Evolutionary conservation across 2,888 invertebrate species (phyloP).

Genomic region (Heliconius ismenius): DNA sequence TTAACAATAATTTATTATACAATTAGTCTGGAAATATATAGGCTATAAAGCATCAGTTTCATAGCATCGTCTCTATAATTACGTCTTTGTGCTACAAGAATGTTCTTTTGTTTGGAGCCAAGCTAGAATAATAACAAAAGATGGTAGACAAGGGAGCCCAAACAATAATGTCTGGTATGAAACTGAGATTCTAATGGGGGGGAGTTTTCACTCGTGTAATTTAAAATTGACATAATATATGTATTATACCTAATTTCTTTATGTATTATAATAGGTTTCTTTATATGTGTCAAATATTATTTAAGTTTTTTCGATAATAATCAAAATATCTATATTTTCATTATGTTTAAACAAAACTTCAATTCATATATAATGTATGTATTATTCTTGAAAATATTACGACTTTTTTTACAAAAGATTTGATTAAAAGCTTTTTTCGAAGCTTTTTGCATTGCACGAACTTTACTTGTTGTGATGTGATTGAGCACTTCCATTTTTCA

Average conservation of each 20-base stretch:
- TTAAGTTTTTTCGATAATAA: background rate
- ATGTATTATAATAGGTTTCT: background rate
- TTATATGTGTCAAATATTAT: background rate
- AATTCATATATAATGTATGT: background rate
- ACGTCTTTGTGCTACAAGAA: slow-evolving; percentile 70
- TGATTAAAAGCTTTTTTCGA: background rate
- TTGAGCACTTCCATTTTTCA: slow-evolving; percentile 8
- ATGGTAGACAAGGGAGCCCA: slow-evolving; percentile 62
- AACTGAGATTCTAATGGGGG: slow-evolving; percentile 54
- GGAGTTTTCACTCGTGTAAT: slow-evolving; percentile 56
- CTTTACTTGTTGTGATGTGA: slow-evolving; percentile 10
- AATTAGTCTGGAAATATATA: slow-evolving; percentile 27
- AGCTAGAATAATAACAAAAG: slow-evolving; percentile 72
- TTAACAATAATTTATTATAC: slow-evolving; percentile 21
- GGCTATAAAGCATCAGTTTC: slow-evolving; percentile 53
- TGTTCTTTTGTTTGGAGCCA: slow-evolving; percentile 70
- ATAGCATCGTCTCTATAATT: slow-evolving; percentile 67
- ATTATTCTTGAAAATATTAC: background rate
- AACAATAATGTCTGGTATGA: slow-evolving; percentile 76
- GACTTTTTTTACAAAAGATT: background rate
- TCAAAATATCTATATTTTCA: too few species aligned
- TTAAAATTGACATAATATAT: slow-evolving; percentile 35
- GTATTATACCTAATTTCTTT: background rate
- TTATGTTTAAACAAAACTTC: too few species aligned
- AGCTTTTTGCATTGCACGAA: background rate